Evolutionary conservation across 2,113 vertebrate species (phyloP).

Genomic region (Pelecanus crispus): DNA sequence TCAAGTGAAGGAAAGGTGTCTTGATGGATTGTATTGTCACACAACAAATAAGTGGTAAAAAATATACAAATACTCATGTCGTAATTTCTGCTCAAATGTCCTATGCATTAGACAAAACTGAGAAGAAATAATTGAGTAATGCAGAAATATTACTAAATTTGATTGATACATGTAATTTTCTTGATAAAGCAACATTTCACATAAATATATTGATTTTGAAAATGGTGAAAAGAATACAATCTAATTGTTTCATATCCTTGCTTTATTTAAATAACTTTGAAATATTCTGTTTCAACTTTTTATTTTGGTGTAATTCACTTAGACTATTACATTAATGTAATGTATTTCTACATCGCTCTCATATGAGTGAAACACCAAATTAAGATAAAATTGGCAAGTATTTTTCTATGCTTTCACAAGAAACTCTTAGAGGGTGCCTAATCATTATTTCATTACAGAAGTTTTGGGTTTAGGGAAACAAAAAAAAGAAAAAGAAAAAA

Average conservation of each 20-base stretch:
- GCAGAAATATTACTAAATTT: background rate
- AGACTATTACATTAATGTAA: background rate
- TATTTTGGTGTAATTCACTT: background rate
- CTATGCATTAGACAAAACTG: background rate
- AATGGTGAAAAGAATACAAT: background rate
- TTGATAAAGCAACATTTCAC: background rate
- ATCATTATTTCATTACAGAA: background rate
- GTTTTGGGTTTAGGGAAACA: rapidly evolving
- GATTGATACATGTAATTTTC: background rate
- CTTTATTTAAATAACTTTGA: background rate
- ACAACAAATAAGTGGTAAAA: background rate
- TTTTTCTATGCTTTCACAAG: background rate
- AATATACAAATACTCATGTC: background rate
- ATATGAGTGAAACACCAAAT: background rate
- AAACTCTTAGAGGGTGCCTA: background rate
- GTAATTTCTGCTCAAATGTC: background rate
- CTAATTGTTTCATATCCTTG: background rate
- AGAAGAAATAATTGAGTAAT: background rate
- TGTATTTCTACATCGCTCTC: background rate
- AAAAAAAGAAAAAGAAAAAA: background rate
- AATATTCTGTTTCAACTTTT: background rate
- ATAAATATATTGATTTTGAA: background rate
- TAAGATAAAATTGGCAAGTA: background rate
- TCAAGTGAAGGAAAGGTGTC: background rate
- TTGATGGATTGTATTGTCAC: background rate